phyloP scores from a whole-genome alignment of 2,113 vertebrate genomes.

The Antigone vipio region DNA sequence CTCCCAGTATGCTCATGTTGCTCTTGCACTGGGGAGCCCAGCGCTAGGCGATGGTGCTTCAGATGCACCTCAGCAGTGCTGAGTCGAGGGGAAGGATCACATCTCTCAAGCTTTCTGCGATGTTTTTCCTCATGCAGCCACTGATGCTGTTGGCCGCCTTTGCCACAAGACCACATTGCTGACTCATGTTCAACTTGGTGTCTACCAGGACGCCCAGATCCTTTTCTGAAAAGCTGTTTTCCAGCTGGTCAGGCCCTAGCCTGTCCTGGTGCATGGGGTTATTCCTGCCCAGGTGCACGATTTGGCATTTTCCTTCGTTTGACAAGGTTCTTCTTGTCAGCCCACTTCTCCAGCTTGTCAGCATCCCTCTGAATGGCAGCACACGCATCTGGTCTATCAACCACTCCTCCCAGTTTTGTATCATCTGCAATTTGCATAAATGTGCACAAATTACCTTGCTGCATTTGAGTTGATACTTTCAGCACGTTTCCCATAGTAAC shows the following conservation, averaged over 20 bases:
- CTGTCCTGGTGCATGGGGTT: not conserved
- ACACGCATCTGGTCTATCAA: not conserved
- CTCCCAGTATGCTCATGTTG: not conserved
- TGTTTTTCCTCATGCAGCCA: not conserved
- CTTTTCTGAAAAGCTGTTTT: not conserved
- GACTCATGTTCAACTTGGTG: not conserved
- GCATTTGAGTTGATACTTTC: not conserved
- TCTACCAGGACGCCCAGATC: not conserved
- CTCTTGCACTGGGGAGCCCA: not conserved
- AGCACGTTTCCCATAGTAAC: not conserved
- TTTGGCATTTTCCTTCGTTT: not conserved
- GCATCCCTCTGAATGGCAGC: not conserved
- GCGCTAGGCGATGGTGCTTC: accelerated
- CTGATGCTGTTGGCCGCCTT: not conserved
- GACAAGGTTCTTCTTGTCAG: not conserved
- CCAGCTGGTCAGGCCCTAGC: not conserved
- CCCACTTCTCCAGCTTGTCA: not conserved
- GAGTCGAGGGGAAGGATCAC: not conserved
- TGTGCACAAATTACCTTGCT: slow-evolving; percentile 15
- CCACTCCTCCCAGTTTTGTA: not conserved
- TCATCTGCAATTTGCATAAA: not conserved
- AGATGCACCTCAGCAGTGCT: not conserved
- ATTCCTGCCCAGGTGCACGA: not conserved
- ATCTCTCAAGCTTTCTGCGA: not conserved
- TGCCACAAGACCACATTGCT: not conserved